Conservation (phyloP, 2,888 invertebrate genomes). For the Heliconius charithonia region DNA sequence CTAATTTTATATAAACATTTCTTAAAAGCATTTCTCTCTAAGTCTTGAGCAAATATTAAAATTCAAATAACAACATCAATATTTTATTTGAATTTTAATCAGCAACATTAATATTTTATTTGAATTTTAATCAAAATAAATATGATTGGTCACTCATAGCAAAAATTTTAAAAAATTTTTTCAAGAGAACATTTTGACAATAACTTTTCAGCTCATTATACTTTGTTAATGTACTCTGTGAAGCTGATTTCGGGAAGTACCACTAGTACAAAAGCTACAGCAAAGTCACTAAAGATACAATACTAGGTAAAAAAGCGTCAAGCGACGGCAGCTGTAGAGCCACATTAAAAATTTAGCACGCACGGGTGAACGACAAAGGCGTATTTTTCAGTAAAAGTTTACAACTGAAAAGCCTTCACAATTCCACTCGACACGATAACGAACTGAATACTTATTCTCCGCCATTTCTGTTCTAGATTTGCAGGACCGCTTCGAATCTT, state of each 20-base stretch:
- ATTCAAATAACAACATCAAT: too few relatives aligned
- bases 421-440: constrained; percentile 53
- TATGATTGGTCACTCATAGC: too few relatives aligned
- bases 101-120: too few relatives aligned
- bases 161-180: too few relatives aligned
- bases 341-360: constrained; percentile 42
- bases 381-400: constrained; percentile 45
- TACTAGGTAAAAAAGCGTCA: constrained; percentile 6
- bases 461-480: constrained; percentile 33
- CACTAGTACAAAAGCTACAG: not conserved
- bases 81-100: too few relatives aligned
- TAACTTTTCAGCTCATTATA: not conserved
- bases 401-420: constrained; percentile 49
- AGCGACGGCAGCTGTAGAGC: constrained; percentile 13
- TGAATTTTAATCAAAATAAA: too few relatives aligned
- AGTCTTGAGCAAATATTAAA: too few relatives aligned
- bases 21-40: too few relatives aligned
- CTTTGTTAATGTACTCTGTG: not conserved
- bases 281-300: constrained; percentile 6
- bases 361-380: constrained; percentile 49
- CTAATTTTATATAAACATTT: too few relatives aligned
- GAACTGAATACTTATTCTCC: constrained; percentile 40
- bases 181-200: not conserved
- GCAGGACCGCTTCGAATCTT: constrained; percentile 29
- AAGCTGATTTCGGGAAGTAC: not conserved